Percentiles rank a stretch among this genome's conserved stretches.
phyloP scores from a whole-genome alignment of 1,140 invertebrate species.

The Helicoverpa armigera region DNA sequence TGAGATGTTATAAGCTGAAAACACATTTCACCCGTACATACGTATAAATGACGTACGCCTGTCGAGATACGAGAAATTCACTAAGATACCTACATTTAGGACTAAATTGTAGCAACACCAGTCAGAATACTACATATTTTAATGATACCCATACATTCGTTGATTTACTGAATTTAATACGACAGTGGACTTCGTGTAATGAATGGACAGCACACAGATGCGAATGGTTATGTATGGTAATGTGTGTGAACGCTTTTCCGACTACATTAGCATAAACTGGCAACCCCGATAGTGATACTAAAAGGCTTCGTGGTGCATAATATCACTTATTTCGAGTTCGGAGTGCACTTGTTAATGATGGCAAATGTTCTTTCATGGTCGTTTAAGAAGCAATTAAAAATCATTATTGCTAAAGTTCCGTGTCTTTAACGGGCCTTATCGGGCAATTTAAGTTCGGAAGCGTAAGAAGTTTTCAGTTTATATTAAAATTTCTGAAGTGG shows the following conservation, averaged over 20 bases:
- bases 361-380: not conserved
- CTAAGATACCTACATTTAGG: constrained; percentile 11
- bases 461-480: constrained; percentile 20
- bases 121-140: constrained; percentile 7
- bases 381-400: constrained; percentile 36
- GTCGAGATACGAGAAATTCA: not conserved
- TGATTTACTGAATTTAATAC: constrained; percentile 39
- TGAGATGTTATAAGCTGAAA: constrained; percentile 36
- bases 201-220: constrained; percentile 24
- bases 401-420: constrained; percentile 22
- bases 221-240: constrained; percentile 34
- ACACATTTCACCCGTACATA: constrained; percentile 18
- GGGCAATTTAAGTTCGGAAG: constrained; percentile 23
- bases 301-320: constrained; percentile 34
- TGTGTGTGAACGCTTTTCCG: constrained; percentile 42
- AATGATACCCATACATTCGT: constrained; percentile 7
- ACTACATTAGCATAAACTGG: constrained; percentile 50
- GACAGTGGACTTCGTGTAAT: constrained; percentile 32
- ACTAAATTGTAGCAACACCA: constrained; percentile 13
- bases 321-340: constrained; percentile 29
- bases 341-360: constrained; percentile 25
- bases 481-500: constrained; percentile 17
- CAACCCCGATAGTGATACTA: constrained; percentile 45
- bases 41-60: not conserved
- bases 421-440: constrained; percentile 20